Base-by-base conservation (phyloP, 2,797 vertebrate genomes). In the Acipenser oxyrinchus region DNA sequence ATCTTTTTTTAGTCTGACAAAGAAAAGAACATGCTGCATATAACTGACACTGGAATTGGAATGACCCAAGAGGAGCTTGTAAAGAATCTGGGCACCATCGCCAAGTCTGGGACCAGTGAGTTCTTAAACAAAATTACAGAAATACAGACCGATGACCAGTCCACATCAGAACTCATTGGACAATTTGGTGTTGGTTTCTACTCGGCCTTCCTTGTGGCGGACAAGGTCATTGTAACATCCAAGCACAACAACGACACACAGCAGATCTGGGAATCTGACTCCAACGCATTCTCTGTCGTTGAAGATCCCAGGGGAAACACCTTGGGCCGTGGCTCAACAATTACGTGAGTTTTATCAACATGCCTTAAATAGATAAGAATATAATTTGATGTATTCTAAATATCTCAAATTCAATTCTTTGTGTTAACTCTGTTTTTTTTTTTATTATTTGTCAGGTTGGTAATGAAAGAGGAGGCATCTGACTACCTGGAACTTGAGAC, bases 141-240 rank as follows among this genome's bases (percentile, higher is more conserved):
- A 69, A 90, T 93, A 77, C 93, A 97, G 78, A 79, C 89, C 2
- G 94, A 96, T 3, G 90, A 86, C 15, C 94, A 98, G 83, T 95
- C 96, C 18, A 97, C 96, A 8, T 99, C 95, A 0, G 97, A 99
- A 78, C 82, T 99, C 77, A 99, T 99, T 8, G 97, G 97, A 50
- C 97, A 99, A 90, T 99, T 99, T 65, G 96, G 97, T 66, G 96
- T 99, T 48, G 97, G 97, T 70, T 99, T 99, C 87, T 99, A 99
- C 77, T 99, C 97, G 3, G 93, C 96, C 74, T 99, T 99, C 92
- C 91, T 99, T 9, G 93, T 99, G 51, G 96, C 97, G 1, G 97
- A 99, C 83, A 94, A 91, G 72, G 96, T 99, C 72, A 96, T 99
- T 55, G 97, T 99, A 70, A 93, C 95, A 0, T 95, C 97, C 1